phyloP scores from a whole-genome alignment of 2,797 vertebrate species.

The Prunella strophiata region DNA sequence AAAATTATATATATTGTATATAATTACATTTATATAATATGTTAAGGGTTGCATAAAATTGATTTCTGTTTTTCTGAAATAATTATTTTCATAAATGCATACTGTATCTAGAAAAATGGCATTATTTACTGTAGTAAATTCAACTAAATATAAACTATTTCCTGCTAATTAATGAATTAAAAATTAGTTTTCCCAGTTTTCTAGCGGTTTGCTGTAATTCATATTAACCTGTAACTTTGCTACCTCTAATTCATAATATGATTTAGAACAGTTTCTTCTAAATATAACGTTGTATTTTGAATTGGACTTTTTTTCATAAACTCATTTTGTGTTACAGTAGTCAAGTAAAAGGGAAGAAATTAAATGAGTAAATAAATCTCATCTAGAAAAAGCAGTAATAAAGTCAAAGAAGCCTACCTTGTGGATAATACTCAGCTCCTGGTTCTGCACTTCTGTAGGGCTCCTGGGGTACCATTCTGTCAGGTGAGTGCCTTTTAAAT shows the following conservation, averaged over 20 bases:
- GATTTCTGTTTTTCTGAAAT: neutral
- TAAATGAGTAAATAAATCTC: neutral
- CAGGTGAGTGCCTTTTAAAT: slow-evolving; percentile 50
- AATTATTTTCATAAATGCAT: neutral
- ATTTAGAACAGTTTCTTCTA: neutral
- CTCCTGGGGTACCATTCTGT: neutral
- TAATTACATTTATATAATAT: neutral
- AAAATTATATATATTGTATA: neutral
- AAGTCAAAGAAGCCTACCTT: slow-evolving; percentile 35
- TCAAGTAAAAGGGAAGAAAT: neutral
- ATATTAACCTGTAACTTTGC: neutral
- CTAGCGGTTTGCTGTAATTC: neutral
- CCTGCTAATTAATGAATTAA: neutral
- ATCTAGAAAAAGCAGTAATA: neutral
- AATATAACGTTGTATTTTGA: neutral
- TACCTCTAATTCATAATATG: neutral
- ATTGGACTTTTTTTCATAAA: neutral
- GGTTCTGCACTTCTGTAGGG: neutral
- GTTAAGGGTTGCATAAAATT: neutral
- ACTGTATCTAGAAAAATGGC: neutral
- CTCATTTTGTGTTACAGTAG: neutral
- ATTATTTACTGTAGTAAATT: neutral
- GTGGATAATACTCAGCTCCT: neutral
- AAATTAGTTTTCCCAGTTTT: neutral
- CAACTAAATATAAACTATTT: neutral